Conservation (phyloP, 30 jellyfish, hydroid and myxozoan genomes). For the Aurelia aurita region DNA sequence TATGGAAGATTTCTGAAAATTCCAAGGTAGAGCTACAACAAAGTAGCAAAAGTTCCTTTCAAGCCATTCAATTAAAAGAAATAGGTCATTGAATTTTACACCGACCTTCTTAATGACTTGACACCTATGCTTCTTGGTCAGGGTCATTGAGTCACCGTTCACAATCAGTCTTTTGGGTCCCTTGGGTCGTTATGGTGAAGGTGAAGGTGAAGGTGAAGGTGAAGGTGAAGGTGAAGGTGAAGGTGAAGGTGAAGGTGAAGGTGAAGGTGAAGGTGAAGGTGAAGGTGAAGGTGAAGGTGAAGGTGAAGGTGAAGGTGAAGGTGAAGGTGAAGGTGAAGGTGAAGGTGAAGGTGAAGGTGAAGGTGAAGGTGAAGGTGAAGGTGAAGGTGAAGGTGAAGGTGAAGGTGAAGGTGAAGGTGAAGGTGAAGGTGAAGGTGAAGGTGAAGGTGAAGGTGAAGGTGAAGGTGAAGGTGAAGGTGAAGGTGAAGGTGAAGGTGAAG, state of each 20-base stretch:
- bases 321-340: constrained; percentile 34
- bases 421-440: constrained; percentile 32
- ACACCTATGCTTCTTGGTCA: too few relatives aligned
- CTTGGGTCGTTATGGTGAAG: not conserved
- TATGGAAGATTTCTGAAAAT: too few relatives aligned
- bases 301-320: constrained; percentile 32
- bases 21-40: too few relatives aligned
- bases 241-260: constrained; percentile 27
- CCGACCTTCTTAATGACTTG: too few relatives aligned
- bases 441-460: constrained; percentile 34
- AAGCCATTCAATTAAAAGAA: too few relatives aligned
- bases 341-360: constrained; percentile 28
- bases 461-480: constrained; percentile 28
- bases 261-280: constrained; percentile 34
- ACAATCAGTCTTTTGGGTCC: too few relatives aligned
- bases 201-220: constrained; percentile 20
- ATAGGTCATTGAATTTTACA: too few relatives aligned
- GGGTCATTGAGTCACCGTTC: too few relatives aligned
- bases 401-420: constrained; percentile 28
- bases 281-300: constrained; percentile 24
- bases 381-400: constrained; percentile 34
- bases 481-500: constrained; percentile 32
- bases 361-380: constrained; percentile 32
- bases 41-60: too few relatives aligned
- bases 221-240: constrained; percentile 29